A percentile compares a stretch with the other conserved stretches of the same genome.
Conservation (phyloP, 2,113 vertebrate genomes). For the Psammodynastes pulverulentus region DNA sequence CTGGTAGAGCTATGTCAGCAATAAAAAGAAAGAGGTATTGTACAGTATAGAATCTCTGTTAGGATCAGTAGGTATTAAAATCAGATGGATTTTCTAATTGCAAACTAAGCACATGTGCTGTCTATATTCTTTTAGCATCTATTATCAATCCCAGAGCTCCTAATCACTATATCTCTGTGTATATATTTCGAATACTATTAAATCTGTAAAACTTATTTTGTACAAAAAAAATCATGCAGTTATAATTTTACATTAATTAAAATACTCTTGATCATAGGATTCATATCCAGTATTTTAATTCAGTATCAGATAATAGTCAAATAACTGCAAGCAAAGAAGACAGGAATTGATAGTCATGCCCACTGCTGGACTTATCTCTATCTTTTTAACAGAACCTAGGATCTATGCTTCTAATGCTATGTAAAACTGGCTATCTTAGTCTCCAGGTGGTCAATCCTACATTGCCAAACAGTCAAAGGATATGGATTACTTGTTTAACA, state of each 20-base stretch:
- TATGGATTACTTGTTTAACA: background rate
- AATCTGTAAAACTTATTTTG: background rate
- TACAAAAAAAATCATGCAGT: background rate
- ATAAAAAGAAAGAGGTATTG: background rate
- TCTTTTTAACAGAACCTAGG: background rate
- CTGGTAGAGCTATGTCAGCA: background rate
- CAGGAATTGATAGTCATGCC: background rate
- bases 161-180: background rate
- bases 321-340: background rate
- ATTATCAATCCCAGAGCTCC: background rate
- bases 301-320: background rate
- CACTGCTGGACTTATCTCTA: background rate
- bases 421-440: background rate
- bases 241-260: background rate
- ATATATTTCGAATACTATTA: background rate
- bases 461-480: background rate
- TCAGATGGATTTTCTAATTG: background rate
- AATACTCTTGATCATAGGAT: background rate
- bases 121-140: background rate
- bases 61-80: background rate
- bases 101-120: background rate
- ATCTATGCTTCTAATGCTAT: background rate
- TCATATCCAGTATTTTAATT: background rate
- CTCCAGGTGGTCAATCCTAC: background rate
- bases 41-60: background rate